Evolutionary conservation across 2,888 invertebrate species (phyloP), one percentile per base, ranked within the genome.

Genomic region (Lamproptera curius): DNA sequence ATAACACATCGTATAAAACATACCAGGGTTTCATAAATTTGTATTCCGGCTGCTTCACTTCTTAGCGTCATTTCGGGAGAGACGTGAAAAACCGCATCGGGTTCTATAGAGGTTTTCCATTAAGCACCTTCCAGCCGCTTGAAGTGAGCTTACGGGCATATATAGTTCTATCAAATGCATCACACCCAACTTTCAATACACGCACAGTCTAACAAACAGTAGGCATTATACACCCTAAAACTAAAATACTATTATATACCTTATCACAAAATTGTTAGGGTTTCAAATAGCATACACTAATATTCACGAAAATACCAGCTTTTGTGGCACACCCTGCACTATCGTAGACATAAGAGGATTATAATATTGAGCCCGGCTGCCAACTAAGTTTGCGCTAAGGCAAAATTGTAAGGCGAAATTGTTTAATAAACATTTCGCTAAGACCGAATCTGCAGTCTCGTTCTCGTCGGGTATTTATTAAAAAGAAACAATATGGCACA

Each of bases 331-430:
- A 11, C 48, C 15, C 43, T 49, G 31, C 16, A 57, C 54, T 56
- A 63, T 58, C 57, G 66, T 57, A 62, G 59, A 67, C 66, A 49
- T 70, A 70, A 70, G 70, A 63, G 69, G 70, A 70, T 70, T 70
- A 69, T 57, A 62, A 62, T 63, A 65, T 60, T 58, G 61, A 60
- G 55, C 65, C 56, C 55, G 56, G 55, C 62, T 58, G 58, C 59
- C 54, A 60, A 59, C 65, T 62, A 61, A 65, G 62, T 61, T 60
- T 55, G 57, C 31, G 31, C 63, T 63, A 59, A 66, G 62, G 63
- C 67, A 60, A 67, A 67, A 70, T 49, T 49, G 44, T 66, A 62
- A 67, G 63, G 61, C 66, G 59, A 69, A 65, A 70, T 69, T 62
- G 67, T 70, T 68, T 69, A 68, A 63, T 69, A 70, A 67, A 67